Evolutionary conservation across 2,888 invertebrate species (phyloP), one percentile per base, ranked within the genome.

Genomic region (Ypsolopha sequella): DNA sequence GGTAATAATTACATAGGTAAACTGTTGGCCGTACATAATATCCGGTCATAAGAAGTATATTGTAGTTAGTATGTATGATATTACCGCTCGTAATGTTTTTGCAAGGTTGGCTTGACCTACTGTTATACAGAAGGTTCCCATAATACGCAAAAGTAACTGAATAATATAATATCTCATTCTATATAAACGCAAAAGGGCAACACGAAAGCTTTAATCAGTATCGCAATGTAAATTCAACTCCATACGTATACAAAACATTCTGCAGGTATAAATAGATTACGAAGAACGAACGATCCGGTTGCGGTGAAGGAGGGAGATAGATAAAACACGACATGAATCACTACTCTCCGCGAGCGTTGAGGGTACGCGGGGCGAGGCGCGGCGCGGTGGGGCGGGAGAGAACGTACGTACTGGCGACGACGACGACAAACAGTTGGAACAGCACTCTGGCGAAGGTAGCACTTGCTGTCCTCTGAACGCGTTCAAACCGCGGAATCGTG

Each of bases 241-340:
- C 76, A 75, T 77, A 73, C 74, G 77, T 71, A 73, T 41, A 51
- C 41, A 67, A 68, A 76, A 80, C 76, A 80, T 80, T 51, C 51
- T 8, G 51, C 51, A 82, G 70, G 69, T 80, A 82, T 80, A 85
- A 81, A 86, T 84, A 84, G 82, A 82, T 82, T 81, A 84, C 80
- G 77, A 76, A 80, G 81, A 80, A 81, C 80, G 77, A 80, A 79
- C 86, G 85, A 85, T 84, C 84, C 81, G 82, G 84, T 85, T 81
- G 84, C 80, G 77, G 76, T 71, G 84, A 82, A 84, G 80, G 82
- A 84, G 81, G 76, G 85, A 86, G 86, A 86, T 82, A 84, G 85
- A 84, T 82, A 84, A 79, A 84, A 82, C 81, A 80, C 85, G 80
- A 82, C 84, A 84, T 86, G 85, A 86, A 86, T 86, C 85, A 86